These are phyloP conservation scores for Pharmacophagus antenor DNA, from an alignment of 2,888 invertebrate species.

Conservation along the genomic window DNA sequence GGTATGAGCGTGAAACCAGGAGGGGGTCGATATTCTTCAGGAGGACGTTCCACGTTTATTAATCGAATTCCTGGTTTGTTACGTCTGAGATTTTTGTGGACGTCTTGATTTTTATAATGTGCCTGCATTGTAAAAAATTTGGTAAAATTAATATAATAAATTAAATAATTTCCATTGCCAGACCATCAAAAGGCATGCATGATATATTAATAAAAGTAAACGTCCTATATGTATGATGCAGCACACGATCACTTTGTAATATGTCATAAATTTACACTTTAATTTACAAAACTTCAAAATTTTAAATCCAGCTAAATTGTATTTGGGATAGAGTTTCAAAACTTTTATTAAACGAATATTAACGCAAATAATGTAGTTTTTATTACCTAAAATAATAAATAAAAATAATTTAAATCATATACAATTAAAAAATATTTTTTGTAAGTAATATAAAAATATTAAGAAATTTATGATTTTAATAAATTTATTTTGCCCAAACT, in stretches of 20 bases:
- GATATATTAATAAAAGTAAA: too few relatives aligned
- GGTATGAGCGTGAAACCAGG: conserved; percentile 83
- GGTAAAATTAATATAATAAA: neutral
- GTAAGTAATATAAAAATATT: too few relatives aligned
- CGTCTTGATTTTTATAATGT: conserved; percentile 84
- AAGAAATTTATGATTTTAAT: neutral
- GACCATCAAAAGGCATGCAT: too few relatives aligned
- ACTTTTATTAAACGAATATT: too few relatives aligned
- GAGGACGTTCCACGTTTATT: conserved; percentile 77
- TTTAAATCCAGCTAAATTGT: too few relatives aligned
- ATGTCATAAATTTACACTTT: too few relatives aligned
- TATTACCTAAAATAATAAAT: too few relatives aligned
- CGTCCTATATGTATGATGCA: neutral
- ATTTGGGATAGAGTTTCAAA: too few relatives aligned
- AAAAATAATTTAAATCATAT: neutral
- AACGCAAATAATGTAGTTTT: neutral
- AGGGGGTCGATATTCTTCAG: conserved; percentile 81
- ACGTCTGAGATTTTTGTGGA: conserved; percentile 83
- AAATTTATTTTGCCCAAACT: too few relatives aligned
- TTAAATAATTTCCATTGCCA: too few relatives aligned
- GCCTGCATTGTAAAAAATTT: conserved; percentile 64
- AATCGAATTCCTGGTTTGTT: conserved; percentile 82
- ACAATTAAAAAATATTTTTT: neutral
- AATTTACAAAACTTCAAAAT: too few relatives aligned
- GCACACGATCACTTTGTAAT: neutral